Base-by-base conservation (phyloP, 2,797 vertebrate species). In the Gobio occitaniae region DNA sequence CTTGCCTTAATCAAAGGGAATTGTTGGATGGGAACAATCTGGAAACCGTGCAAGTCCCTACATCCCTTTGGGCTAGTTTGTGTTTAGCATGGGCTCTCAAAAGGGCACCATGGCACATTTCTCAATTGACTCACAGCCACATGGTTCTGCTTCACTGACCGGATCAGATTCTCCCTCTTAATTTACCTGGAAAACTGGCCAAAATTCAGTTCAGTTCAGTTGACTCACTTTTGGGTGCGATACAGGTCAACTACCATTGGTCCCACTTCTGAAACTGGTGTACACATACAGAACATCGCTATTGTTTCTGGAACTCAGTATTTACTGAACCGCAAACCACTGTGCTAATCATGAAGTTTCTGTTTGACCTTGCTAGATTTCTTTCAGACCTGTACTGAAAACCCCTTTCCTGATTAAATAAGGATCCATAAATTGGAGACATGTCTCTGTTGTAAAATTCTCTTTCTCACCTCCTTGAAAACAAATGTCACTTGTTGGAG, bases 401-500 rank as follows among this genome's bases (percentile, higher is more conserved):
- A 87, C 63, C 50, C 52, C 32, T 59, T 84, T 82, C 47, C 70
- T 84, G 82, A 87, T 86, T 86, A 80, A 29, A 83, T 59, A 79
- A 74, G 68, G 52, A 69, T 78, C 77, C 11, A 6, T 32, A 44
- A 56, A 72, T 80, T 63, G 38, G 44, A 82, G 86, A 80, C 36
- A 76, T 48, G 54, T 86, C 69, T 74, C 75, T 80, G 50, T 82
- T 65, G 72, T 47, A 12, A 52, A 74, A 86, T 88, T 86, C 80
- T 84, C 87, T 87, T 92, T 92, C 92, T 94, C 94, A 95, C 94
- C 94, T 94, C 91, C 89, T 82, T 85, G 87, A 88, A 94, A 95
- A 95, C 94, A 96, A 95, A 93, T 89, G 92, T 84, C 91, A 90
- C 92, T 93, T 96, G 95, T 95, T 41, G 92, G 91, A 61, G 81